phyloP scores from a whole-genome alignment of 2,113 vertebrate species.

The Ceuthmochares aereus region DNA sequence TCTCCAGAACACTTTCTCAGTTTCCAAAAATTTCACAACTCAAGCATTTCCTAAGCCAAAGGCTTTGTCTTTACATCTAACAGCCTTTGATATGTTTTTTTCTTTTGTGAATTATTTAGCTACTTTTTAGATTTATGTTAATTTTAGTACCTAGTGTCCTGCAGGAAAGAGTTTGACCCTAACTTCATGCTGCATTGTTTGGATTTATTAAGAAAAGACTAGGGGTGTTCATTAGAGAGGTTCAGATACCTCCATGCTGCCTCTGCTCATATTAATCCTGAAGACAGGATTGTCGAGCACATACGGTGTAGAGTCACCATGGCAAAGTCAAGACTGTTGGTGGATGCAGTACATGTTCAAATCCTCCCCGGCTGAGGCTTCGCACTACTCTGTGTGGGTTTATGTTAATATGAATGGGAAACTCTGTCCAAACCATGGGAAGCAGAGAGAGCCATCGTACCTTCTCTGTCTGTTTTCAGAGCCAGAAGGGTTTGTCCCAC shows the following conservation, averaged over 20 bases:
- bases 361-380: background rate
- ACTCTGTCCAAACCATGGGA: background rate
- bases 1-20: background rate
- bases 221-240: background rate
- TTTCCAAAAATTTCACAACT: background rate
- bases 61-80: background rate
- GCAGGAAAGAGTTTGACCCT: background rate
- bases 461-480: background rate
- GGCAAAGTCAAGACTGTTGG: background rate
- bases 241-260: background rate
- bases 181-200: background rate
- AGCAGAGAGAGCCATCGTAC: background rate
- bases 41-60: background rate
- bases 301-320: background rate
- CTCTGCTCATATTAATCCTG: background rate
- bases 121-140: background rate
- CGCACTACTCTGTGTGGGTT: background rate
- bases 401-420: background rate
- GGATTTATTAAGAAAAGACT: background rate
- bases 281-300: accelerated
- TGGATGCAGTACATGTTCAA: background rate
- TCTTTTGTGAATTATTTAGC: background rate
- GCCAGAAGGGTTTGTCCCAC: background rate
- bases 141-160: background rate
- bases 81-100: background rate